Base-by-base conservation (phyloP, 2,888 invertebrate genomes). In the Amphipoea lucens region DNA sequence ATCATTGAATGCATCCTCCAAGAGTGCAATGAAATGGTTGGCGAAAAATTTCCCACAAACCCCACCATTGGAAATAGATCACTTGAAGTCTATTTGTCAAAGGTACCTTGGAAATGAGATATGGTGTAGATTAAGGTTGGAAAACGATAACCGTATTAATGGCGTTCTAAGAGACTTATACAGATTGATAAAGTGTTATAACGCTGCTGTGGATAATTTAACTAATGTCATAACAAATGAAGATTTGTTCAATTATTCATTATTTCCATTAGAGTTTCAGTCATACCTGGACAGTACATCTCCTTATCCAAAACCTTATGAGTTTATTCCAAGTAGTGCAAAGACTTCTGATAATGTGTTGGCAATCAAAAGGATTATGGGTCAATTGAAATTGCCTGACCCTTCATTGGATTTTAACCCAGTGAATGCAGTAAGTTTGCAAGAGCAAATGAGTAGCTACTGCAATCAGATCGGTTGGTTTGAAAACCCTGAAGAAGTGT, bases 251-350 rank as follows among this genome's bases (percentile, higher is more conserved):
- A 97, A 97, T 84, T 97, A 97, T 86, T 97, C 97, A 0, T 96
- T 97, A 88, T 98, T 98, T 93, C 97, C 98, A 0, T 93, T 97
- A 40, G 98, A 98, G 90, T 97, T 98, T 79, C 97, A 96, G 79
- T 91, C 94, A 63, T 97, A 97, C 94, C 93, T 97, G 76, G 94
- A 97, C 84, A 89, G 92, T 72, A 90, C 94, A 29, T 95, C 96
- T 2, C 96, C 97, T 67, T 97, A 97, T 88, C 98, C 98, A 0
- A 97, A 98, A 85, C 97, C 97, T 57, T 97, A 97, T 88, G 98
- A 98, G 92, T 97, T 98, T 92, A 98, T 98, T 86, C 97, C 98
- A 0, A 94, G 94, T 40, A 97, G 97, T 90, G 98, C 97, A 95
- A 98, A 97, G 87, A 95, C 94, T 84, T 89, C 94, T 57, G 94